Evolutionary conservation across 2,888 invertebrate species (phyloP).

Genomic region (Melipona beecheii): DNA sequence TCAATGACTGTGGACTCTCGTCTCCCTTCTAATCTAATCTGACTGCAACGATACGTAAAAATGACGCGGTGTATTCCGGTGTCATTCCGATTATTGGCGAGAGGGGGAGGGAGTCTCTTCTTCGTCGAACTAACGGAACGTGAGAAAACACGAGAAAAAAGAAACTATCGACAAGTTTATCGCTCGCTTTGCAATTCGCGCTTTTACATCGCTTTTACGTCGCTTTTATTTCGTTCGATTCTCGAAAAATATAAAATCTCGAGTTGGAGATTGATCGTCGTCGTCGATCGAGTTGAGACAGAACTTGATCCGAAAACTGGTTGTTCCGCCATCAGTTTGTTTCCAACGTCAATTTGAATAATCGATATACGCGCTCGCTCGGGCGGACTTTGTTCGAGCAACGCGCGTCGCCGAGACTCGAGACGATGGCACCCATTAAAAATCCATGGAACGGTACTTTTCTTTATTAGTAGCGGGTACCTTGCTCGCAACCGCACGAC

Average conservation of each 20-base stretch:
- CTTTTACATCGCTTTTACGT: too few relatives aligned
- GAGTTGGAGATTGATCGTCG: too few relatives aligned
- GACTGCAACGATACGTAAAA: constrained; percentile 67
- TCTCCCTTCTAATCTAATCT: constrained; percentile 78
- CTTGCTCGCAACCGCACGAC: constrained; percentile 13
- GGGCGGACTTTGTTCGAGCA: not conserved
- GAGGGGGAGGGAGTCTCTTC: not conserved
- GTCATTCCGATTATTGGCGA: constrained; percentile 48
- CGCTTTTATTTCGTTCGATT: too few relatives aligned
- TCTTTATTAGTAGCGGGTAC: not conserved
- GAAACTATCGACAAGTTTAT: not conserved
- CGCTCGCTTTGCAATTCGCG: not conserved
- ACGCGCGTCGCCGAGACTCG: not conserved
- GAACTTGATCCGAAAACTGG: too few relatives aligned
- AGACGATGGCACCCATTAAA: constrained; percentile 2
- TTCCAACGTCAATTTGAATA: too few relatives aligned
- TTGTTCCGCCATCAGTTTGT: too few relatives aligned
- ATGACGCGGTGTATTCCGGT: constrained; percentile 61
- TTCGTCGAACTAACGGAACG: not conserved
- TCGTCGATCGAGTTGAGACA: too few relatives aligned
- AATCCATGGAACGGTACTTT: constrained; percentile 15
- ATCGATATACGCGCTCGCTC: too few relatives aligned
- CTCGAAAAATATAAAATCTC: too few relatives aligned
- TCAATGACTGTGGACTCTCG: constrained; percentile 70
- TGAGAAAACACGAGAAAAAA: too few relatives aligned